These are phyloP conservation scores for Ictidomys tridecemlineatus DNA, from an alignment of 2,113 vertebrate genomes.

Conservation along the genomic window DNA sequence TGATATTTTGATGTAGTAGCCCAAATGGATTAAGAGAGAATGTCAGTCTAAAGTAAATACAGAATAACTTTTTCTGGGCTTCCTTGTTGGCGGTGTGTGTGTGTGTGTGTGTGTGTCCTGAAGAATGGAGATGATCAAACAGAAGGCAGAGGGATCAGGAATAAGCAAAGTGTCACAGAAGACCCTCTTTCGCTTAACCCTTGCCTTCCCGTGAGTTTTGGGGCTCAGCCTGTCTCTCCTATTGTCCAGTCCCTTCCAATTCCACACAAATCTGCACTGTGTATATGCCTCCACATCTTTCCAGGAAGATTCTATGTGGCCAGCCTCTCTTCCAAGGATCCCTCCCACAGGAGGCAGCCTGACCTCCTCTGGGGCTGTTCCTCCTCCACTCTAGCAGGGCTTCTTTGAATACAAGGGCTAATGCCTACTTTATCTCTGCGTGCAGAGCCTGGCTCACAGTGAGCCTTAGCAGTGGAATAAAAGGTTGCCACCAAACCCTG, in stretches of 20 bases:
- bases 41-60: background rate
- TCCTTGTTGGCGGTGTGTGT: background rate
- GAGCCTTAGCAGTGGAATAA: background rate
- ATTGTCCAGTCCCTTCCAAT: accelerated
- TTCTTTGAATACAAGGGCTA: background rate
- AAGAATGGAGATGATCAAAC: background rate
- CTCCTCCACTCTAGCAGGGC: background rate
- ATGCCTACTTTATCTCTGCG: background rate
- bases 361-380: background rate
- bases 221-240: background rate
- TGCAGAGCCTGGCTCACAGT: background rate
- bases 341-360: background rate
- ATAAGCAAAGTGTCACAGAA: background rate
- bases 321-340: accelerated
- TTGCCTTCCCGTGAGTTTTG: background rate
- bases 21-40: background rate
- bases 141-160: background rate
- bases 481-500: accelerated
- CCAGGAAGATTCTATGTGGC: background rate
- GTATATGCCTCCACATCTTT: background rate
- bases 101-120: no score
- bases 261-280: accelerated
- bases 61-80: background rate
- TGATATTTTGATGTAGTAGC: background rate
- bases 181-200: background rate